These are phyloP conservation scores for Sarcophaga subvicina DNA, from an alignment of 2,888 invertebrate species.

Conservation along the genomic window DNA sequence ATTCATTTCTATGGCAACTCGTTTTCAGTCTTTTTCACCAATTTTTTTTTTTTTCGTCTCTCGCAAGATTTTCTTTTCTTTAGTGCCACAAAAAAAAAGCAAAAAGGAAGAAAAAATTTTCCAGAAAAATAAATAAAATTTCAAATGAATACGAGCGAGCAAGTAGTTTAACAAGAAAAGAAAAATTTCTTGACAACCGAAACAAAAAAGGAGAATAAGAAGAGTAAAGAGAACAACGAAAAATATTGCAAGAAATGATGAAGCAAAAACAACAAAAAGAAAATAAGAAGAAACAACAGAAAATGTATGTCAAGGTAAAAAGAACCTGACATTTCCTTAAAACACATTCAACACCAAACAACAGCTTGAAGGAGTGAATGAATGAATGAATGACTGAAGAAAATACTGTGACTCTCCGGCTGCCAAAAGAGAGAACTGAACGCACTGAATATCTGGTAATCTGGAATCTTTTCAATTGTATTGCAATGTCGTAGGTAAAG, in stretches of 20 bases:
- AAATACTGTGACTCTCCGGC: no score
- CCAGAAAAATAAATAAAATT: conserved; percentile 8
- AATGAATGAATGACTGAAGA: neutral
- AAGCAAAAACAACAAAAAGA: no score
- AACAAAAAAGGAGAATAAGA: neutral
- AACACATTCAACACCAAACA: neutral
- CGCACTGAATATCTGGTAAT: conserved; percentile 31
- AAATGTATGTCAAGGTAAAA: conserved; percentile 62
- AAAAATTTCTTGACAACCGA: neutral
- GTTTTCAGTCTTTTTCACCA: neutral
- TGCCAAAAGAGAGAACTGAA: no score
- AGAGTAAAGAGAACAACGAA: neutral
- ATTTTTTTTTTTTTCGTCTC: no score
- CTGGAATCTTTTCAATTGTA: conserved; percentile 43
- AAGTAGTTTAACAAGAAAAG: neutral
- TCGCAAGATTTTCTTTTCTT: neutral
- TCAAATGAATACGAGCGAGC: neutral
- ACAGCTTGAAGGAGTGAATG: conserved; percentile 5
- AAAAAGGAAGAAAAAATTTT: conserved; percentile 6
- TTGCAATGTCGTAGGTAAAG: neutral
- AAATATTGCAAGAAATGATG: no score
- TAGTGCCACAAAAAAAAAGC: neutral
- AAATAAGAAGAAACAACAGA: neutral
- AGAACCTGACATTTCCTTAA: conserved; percentile 54
- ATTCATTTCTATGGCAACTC: neutral